A percentile compares a stretch with the other conserved stretches of the same genome.
These are phyloP conservation scores for Caranx ignobilis DNA, from an alignment of 2,113 vertebrate genomes.

Conservation along the genomic window DNA sequence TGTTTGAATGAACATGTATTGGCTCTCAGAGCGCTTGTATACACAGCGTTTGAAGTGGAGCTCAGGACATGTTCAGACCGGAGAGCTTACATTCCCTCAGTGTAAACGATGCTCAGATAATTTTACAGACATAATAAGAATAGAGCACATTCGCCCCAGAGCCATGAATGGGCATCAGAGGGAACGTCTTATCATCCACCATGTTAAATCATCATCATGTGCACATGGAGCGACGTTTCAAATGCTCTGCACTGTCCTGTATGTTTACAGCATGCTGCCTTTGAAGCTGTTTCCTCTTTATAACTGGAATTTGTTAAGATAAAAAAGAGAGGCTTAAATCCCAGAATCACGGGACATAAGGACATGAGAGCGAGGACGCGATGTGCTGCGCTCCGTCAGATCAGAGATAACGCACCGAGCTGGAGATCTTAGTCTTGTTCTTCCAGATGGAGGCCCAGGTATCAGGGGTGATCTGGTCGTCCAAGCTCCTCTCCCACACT, in stretches of 20 bases:
- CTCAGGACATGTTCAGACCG: constrained; percentile 75
- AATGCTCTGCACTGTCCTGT: constrained; percentile 60
- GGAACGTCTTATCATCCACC: constrained; percentile 65
- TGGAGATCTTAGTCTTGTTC: constrained; percentile 84
- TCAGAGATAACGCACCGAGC: constrained; percentile 77
- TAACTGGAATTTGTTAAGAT: constrained; percentile 61
- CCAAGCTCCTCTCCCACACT: constrained; percentile 84
- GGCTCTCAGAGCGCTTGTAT: constrained; percentile 73
- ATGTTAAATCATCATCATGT: constrained; percentile 45
- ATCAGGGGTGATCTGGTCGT: constrained; percentile 84
- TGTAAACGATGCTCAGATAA: constrained; percentile 83
- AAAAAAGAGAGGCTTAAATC: constrained; percentile 13
- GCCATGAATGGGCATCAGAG: constrained; percentile 76
- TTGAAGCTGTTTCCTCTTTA: constrained; percentile 66
- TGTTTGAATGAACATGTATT: constrained; percentile 71
- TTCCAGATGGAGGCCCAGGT: constrained; percentile 87
- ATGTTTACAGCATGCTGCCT: constrained; percentile 68
- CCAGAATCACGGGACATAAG: neutral
- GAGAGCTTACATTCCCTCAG: constrained; percentile 81
- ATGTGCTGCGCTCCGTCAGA: constrained; percentile 52
- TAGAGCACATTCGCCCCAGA: constrained; percentile 65
- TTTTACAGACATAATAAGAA: constrained; percentile 85
- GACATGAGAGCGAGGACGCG: constrained; percentile 3
- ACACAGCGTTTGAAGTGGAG: constrained; percentile 80
- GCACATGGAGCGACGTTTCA: constrained; percentile 55